Conservation (phyloP, 53 echinoderm and acorn worm genomes). For the Luidia sarsii region DNA sequence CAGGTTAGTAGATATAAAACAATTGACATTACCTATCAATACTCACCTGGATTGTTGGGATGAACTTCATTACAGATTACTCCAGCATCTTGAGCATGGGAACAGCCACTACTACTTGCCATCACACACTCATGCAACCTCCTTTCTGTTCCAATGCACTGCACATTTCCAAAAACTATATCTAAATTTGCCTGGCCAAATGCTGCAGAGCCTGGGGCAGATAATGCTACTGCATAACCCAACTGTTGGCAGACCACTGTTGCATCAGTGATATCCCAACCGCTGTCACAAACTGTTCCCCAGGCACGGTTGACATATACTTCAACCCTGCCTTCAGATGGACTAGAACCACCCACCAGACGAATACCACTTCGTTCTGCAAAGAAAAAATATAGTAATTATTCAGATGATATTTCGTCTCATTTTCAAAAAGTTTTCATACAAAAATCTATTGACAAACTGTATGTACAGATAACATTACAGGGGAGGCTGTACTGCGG, state of each 20-base stretch:
- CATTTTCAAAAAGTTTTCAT: no score
- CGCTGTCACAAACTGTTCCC: not conserved
- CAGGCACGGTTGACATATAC: not conserved
- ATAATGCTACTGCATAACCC: not conserved
- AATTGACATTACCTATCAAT: no score
- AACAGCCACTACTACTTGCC: conserved; percentile 9
- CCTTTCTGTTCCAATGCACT: conserved; percentile 37
- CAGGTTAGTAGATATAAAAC: no score
- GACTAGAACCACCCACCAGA: not conserved
- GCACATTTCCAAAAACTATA: conserved; percentile 39
- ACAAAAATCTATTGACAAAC: no score
- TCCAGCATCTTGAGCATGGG: conserved; percentile 59
- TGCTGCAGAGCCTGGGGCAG: not conserved
- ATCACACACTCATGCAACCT: not conserved
- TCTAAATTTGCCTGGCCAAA: conserved; percentile 44
- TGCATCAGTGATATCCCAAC: not conserved
- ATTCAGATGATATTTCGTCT: no score
- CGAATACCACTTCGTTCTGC: no score
- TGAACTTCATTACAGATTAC: conserved; percentile 44
- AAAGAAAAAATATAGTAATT: no score
- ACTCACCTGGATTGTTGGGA: no score
- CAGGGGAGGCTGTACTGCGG: no score
- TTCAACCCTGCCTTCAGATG: not conserved
- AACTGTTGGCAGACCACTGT: not conserved
- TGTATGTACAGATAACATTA: no score